phyloP scores from a whole-genome alignment of 1,140 invertebrate species.

The Cyphomyrmex costatus region DNA sequence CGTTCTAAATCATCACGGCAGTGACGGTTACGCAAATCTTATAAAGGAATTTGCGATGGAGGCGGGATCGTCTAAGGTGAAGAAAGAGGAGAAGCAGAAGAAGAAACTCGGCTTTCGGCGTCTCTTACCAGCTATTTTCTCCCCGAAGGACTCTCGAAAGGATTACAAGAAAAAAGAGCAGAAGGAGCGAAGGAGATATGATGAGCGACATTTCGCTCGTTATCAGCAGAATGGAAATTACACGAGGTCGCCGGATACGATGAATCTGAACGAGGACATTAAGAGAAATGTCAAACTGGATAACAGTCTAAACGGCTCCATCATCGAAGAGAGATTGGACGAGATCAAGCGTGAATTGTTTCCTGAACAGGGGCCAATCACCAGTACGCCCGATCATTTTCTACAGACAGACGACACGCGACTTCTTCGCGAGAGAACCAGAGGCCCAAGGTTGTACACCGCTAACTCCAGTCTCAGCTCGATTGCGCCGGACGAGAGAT shows the following conservation, averaged over 20 bases:
- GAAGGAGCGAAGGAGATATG: conserved; percentile 80
- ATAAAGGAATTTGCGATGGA: conserved; percentile 83
- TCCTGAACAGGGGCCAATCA: conserved; percentile 80
- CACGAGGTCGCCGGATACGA: conserved; percentile 83
- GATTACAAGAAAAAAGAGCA: conserved; percentile 82
- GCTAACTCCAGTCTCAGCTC: conserved; percentile 78
- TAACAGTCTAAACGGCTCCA: conserved; percentile 81
- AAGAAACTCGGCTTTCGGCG: conserved; percentile 81
- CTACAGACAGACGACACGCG: conserved; percentile 70
- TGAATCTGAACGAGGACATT: conserved; percentile 85
- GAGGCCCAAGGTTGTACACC: conserved; percentile 76
- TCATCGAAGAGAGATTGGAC: conserved; percentile 81
- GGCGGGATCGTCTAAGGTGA: conserved; percentile 67
- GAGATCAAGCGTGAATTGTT: conserved; percentile 84
- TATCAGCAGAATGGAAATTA: conserved; percentile 85
- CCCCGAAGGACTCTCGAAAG: conserved; percentile 83
- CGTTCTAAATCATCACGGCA: not conserved
- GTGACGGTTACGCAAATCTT: conserved; percentile 83
- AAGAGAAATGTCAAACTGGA: conserved; percentile 83
- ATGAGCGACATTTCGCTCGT: conserved; percentile 81
- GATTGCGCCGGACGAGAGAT: conserved; percentile 78
- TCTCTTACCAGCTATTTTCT: conserved; percentile 82
- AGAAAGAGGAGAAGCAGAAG: conserved; percentile 83
- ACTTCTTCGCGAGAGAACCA: conserved; percentile 49
- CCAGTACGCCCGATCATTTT: conserved; percentile 82